A percentile compares a stretch with the other conserved stretches of the same genome.
Evolutionary conservation across 2,797 vertebrate species (phyloP).

Genomic region (Anolis apletophallus): DNA sequence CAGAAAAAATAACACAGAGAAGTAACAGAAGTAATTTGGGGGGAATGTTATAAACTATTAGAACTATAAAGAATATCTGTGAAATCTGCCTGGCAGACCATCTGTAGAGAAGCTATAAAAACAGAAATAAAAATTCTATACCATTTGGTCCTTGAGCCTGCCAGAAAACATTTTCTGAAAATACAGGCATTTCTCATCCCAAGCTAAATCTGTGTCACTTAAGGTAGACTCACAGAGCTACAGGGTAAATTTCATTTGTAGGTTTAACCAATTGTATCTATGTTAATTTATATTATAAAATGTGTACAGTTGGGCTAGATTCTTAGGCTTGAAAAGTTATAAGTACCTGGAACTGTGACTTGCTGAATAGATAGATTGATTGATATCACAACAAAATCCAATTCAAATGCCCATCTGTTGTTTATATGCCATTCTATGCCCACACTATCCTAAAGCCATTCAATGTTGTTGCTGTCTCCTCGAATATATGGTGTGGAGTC

Average conservation of each 20-base stretch:
- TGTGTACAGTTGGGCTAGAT: not conserved
- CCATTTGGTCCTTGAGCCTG: constrained; percentile 14
- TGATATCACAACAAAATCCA: not conserved
- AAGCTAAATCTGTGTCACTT: constrained; percentile 14
- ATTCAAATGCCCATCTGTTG: not conserved
- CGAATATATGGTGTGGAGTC: not conserved
- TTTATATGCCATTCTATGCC: not conserved
- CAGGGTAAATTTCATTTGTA: not conserved
- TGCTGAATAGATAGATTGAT: not conserved
- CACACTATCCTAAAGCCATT: not conserved
- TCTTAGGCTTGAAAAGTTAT: not conserved
- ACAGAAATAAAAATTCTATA: constrained; percentile 35
- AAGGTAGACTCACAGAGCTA: constrained; percentile 4
- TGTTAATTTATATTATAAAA: not conserved
- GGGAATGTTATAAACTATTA: constrained; percentile 25
- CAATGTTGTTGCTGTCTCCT: not conserved
- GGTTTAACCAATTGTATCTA: not conserved
- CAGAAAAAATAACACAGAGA: constrained; percentile 33
- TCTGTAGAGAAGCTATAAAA: constrained; percentile 45
- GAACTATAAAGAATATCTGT: constrained; percentile 39
- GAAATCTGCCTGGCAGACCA: constrained; percentile 16
- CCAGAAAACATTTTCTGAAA: constrained; percentile 40
- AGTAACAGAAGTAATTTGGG: constrained; percentile 6
- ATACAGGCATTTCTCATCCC: constrained; percentile 22
- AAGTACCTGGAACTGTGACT: too few relatives aligned